Percentiles rank a stretch among this genome's conserved stretches.
phyloP scores from a whole-genome alignment of 2,888 invertebrate genomes.

The Graphium colonna region DNA sequence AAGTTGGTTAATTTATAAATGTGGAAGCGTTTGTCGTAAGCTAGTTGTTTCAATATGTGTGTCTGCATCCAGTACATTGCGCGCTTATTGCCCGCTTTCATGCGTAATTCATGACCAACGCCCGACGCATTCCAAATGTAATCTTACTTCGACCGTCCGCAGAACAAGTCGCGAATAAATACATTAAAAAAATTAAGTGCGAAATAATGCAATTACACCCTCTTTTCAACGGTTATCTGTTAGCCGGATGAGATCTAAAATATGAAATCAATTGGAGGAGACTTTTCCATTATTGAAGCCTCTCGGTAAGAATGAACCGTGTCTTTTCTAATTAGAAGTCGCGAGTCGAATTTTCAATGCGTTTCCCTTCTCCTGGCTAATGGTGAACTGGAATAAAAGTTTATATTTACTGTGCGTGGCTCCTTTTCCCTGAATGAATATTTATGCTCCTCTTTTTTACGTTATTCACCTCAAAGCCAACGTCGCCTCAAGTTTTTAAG shows the following conservation, averaged over 20 bases:
- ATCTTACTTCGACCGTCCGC: conserved; percentile 49
- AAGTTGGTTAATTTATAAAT: too few species aligned
- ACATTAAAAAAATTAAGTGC: conserved; percentile 30
- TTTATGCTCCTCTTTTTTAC: conserved; percentile 67
- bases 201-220: conserved; percentile 23
- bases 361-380: conserved; percentile 55
- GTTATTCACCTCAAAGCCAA: conserved; percentile 65
- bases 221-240: conserved; percentile 24
- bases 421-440: conserved; percentile 66
- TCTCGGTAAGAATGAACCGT: conserved; percentile 55
- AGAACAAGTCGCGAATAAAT: conserved; percentile 32
- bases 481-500: conserved; percentile 53
- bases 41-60: conserved; percentile 30
- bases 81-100: conserved; percentile 56
- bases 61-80: conserved; percentile 54
- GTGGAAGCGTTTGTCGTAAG: conserved; percentile 4
- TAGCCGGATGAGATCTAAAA: conserved; percentile 50
- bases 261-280: conserved; percentile 69
- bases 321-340: conserved; percentile 74
- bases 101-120: conserved; percentile 65
- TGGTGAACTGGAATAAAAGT: conserved; percentile 73
- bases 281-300: conserved; percentile 70
- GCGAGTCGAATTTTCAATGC: conserved; percentile 75
- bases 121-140: conserved; percentile 70
- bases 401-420: conserved; percentile 75